A percentile compares a stretch with the other conserved stretches of the same genome.
Conservation (phyloP, 2,888 invertebrate species). For the Ochropacha duplaris region DNA sequence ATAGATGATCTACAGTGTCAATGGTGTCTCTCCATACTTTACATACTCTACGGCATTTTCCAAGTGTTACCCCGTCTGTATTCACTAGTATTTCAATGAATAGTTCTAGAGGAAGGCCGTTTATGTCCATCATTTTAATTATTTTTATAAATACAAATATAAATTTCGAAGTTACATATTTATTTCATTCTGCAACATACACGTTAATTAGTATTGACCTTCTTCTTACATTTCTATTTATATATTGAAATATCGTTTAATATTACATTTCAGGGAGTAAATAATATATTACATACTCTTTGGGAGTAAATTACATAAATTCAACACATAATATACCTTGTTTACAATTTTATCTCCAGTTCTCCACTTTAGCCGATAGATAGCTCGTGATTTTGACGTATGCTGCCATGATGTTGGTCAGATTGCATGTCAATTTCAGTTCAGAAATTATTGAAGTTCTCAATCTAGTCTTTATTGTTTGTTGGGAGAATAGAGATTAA, state of each 20-base stretch:
- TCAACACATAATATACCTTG: conserved; percentile 18
- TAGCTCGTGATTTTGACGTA: conserved; percentile 63
- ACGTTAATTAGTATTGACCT: no score
- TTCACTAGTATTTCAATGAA: conserved; percentile 57
- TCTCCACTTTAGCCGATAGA: conserved; percentile 18
- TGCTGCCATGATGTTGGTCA: conserved; percentile 29
- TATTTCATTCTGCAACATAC: background rate
- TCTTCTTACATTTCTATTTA: no score
- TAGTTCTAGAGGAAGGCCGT: conserved; percentile 60
- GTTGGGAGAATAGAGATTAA: no score
- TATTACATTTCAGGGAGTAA: no score
- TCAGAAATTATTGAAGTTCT: conserved; percentile 12
- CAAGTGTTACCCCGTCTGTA: conserved; percentile 55
- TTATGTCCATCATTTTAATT: conserved; percentile 31
- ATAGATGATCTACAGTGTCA: conserved; percentile 52
- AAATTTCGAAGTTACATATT: background rate
- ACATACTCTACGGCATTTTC: conserved; percentile 60
- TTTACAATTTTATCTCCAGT: conserved; percentile 45
- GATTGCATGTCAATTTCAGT: conserved; percentile 7
- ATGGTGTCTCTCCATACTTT: conserved; percentile 58
- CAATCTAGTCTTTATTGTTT: no score
- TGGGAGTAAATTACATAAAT: background rate
- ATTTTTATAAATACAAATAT: background rate
- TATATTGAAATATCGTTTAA: no score
- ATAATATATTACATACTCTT: no score